These are phyloP conservation scores for Decapterus maruadsi DNA, from an alignment of 2,797 vertebrate genomes.

Conservation along the genomic window DNA sequence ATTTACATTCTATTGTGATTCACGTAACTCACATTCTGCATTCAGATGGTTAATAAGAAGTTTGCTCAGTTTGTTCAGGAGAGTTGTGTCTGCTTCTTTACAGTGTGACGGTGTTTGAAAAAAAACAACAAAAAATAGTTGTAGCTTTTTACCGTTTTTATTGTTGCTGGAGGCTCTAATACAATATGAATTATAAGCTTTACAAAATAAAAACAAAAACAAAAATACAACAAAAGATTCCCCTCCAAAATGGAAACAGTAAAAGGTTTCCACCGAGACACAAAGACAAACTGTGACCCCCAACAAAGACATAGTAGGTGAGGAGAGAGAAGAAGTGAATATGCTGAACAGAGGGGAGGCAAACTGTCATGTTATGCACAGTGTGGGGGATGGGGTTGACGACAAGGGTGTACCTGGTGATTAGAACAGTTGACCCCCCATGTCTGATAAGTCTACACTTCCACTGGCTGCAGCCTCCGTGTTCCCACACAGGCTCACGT, in stretches of 20 bases:
- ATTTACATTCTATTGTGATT: neutral
- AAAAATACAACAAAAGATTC: slow-evolving; percentile 80
- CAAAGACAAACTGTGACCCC: slow-evolving; percentile 81
- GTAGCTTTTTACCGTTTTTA: slow-evolving; percentile 86
- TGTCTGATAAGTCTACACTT: slow-evolving; percentile 63
- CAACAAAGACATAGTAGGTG: slow-evolving; percentile 79
- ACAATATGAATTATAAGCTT: slow-evolving; percentile 90
- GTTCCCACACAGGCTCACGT: slow-evolving; percentile 60
- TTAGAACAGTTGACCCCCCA: slow-evolving; percentile 74
- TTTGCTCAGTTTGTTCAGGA: neutral
- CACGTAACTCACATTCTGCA: neutral
- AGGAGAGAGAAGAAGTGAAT: slow-evolving; percentile 65
- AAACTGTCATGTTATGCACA: slow-evolving; percentile 72
- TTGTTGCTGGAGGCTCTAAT: slow-evolving; percentile 91
- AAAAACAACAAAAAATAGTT: neutral
- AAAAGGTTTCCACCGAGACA: slow-evolving; percentile 80
- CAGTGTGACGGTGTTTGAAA: no score
- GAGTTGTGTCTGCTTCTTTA: neutral
- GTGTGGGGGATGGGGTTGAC: slow-evolving; percentile 42
- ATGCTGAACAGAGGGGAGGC: slow-evolving; percentile 63
- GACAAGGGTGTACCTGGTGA: slow-evolving; percentile 65
- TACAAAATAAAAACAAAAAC: slow-evolving; percentile 87
- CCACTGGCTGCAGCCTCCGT: slow-evolving; percentile 44
- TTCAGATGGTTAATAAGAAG: neutral
- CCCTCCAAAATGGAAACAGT: slow-evolving; percentile 82